Percentiles rank a stretch among this genome's conserved stretches.
These are phyloP conservation scores for Oreocharis arfaki DNA, from an alignment of 2,113 vertebrate genomes.

Conservation along the genomic window DNA sequence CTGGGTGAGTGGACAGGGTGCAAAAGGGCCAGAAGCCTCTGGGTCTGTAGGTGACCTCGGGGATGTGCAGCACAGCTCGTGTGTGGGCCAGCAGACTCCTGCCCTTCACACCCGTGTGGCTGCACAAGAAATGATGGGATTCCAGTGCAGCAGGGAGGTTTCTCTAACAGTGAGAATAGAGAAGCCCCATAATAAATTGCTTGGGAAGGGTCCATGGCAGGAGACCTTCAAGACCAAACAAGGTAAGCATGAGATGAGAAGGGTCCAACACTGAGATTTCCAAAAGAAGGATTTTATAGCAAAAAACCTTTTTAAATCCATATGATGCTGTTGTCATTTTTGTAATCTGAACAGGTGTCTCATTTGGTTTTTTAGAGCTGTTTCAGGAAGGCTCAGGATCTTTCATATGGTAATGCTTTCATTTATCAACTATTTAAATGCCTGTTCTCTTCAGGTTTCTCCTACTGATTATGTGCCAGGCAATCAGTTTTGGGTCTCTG, in stretches of 20 bases:
- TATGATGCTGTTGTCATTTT: neutral
- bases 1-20: neutral
- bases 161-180: neutral
- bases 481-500: neutral
- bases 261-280: neutral
- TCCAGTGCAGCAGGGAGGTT: neutral
- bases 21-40: neutral
- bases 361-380: neutral
- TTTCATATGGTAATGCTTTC: conserved; percentile 59
- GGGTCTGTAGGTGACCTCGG: neutral
- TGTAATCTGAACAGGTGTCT: conserved; percentile 32
- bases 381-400: neutral
- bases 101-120: neutral
- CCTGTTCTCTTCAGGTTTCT: conserved; percentile 39
- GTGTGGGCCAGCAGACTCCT: neutral
- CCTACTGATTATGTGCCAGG: conserved; percentile 31
- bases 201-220: neutral
- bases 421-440: conserved; percentile 44
- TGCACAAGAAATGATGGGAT: rapidly evolving
- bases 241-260: neutral
- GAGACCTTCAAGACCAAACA: neutral
- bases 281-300: neutral
- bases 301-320: neutral
- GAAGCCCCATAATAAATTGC: neutral
- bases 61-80: rapidly evolving